phyloP scores from a whole-genome alignment of 2,113 vertebrate species.

The Mormyrus lacerda region DNA sequence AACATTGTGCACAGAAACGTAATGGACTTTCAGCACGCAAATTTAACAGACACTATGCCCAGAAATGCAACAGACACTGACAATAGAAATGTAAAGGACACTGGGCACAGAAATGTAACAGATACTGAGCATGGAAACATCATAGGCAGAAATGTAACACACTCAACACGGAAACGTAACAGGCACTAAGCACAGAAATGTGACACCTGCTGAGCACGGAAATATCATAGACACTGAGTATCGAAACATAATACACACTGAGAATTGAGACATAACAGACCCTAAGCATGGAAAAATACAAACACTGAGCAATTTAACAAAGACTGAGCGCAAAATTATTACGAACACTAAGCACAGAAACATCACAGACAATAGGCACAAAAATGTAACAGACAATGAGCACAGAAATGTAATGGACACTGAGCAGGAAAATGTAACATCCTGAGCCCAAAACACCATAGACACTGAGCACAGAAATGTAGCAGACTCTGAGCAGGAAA shows the following conservation, averaged over 20 bases:
- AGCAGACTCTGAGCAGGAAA: not conserved
- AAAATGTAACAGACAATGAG: too few relatives aligned
- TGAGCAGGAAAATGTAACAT: too few relatives aligned
- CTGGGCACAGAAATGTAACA: not conserved
- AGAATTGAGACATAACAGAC: too few relatives aligned
- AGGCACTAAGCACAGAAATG: not conserved
- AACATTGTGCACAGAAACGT: not conserved
- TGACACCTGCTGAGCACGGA: too few relatives aligned
- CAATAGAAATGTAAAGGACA: not conserved
- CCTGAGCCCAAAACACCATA: too few relatives aligned
- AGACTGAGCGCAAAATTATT: not conserved
- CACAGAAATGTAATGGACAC: too few relatives aligned
- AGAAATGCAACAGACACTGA: too few relatives aligned
- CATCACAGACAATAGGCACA: too few relatives aligned
- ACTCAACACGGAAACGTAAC: not conserved
- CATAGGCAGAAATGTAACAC: not conserved
- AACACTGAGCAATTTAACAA: not conserved
- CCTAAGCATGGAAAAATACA: not conserved
- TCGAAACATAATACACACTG: too few relatives aligned
- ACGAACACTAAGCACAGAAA: not conserved
- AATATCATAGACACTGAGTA: not conserved
- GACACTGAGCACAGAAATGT: not conserved
- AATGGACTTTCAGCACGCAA: not conserved
- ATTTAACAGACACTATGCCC: not conserved
- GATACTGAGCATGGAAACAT: not conserved